phyloP scores from a whole-genome alignment of 2,888 invertebrate species.

The Philaethria dido region DNA sequence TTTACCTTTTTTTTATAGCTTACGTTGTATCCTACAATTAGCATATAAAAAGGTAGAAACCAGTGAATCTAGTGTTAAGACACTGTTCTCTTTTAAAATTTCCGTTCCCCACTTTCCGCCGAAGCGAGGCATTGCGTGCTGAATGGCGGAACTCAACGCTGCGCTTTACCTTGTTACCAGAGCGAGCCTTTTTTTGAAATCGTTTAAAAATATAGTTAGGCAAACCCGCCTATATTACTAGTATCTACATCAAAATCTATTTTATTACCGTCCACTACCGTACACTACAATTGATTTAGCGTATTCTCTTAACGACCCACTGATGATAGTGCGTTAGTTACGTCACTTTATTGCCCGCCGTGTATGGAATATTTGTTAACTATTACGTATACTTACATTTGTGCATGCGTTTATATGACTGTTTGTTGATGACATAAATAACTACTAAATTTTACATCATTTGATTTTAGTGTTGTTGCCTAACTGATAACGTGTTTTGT shows the following conservation, averaged over 20 bases:
- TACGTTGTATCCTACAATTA: too few relatives aligned
- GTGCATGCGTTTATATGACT: not conserved
- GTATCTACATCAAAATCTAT: not conserved
- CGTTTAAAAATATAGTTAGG: not conserved
- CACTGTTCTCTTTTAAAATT: too few relatives aligned
- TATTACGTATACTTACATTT: not conserved
- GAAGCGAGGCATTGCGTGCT: too few relatives aligned
- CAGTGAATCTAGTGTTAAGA: too few relatives aligned
- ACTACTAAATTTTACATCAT: not conserved
- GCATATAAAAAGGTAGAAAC: too few relatives aligned
- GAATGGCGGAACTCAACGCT: too few relatives aligned
- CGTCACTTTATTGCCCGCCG: not conserved
- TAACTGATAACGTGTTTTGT: not conserved
- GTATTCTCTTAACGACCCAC: not conserved
- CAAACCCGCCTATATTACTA: not conserved
- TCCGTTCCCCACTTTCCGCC: too few relatives aligned
- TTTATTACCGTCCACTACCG: not conserved
- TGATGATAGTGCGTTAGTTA: conserved; percentile 2
- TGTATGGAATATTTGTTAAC: conserved; percentile 1
- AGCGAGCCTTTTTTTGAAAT: too few relatives aligned
- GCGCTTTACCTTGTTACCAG: too few relatives aligned
- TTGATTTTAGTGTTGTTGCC: conserved; percentile 7
- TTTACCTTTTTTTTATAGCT: too few relatives aligned
- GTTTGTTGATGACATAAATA: conserved; percentile 11
- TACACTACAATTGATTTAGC: conserved; percentile 2